Percentiles rank a stretch among this genome's conserved stretches.
Evolutionary conservation across 2,113 vertebrate genomes (phyloP).

Genomic region (Urocynchramus pylzowi): DNA sequence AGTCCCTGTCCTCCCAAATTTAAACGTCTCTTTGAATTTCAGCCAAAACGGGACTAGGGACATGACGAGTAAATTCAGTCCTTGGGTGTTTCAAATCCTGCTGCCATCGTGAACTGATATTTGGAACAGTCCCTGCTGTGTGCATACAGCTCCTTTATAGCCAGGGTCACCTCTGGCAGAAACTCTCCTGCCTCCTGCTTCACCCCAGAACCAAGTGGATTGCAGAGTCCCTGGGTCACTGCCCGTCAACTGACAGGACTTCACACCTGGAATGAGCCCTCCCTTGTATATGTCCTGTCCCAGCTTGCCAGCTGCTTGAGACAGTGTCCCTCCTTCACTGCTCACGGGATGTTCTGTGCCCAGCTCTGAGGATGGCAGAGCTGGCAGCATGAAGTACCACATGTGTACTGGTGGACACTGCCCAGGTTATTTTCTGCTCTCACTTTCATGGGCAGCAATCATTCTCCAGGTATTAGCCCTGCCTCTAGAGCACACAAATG

Average conservation of each 20-base stretch:
- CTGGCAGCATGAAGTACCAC: neutral
- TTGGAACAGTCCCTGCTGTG: accelerated
- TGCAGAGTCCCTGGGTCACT: neutral
- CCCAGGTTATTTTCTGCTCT: neutral
- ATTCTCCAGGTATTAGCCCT: neutral
- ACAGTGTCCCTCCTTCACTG: neutral
- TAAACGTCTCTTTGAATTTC: neutral
- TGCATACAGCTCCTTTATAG: neutral
- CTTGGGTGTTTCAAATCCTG: neutral
- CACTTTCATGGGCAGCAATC: neutral
- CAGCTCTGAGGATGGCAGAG: neutral
- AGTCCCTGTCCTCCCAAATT: neutral
- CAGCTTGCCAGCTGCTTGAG: neutral
- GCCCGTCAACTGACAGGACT: neutral
- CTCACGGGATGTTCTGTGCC: neutral
- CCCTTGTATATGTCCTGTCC: neutral
- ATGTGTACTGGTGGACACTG: neutral
- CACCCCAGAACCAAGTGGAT: neutral
- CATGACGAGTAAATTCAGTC: neutral
- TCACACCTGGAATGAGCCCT: neutral
- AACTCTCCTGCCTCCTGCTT: neutral
- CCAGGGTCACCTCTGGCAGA: neutral
- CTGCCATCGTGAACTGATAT: accelerated
- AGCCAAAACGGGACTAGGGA: neutral
- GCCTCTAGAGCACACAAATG: neutral